These are phyloP conservation scores for Brachypodius melanocephalos DNA, from an alignment of 2,113 vertebrate species.

Conservation along the genomic window DNA sequence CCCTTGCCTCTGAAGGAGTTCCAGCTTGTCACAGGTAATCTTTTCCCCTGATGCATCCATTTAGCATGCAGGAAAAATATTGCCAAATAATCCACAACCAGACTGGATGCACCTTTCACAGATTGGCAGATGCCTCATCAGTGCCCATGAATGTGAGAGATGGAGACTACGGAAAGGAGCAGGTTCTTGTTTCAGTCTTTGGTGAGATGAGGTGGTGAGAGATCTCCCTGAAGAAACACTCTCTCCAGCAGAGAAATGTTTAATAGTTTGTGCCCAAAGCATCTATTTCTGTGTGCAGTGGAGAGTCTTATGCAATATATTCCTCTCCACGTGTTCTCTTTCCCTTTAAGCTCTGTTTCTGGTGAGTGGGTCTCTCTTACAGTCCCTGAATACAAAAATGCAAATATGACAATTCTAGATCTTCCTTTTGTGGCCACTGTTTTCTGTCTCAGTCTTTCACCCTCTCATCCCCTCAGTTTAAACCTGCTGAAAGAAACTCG, in stretches of 20 bases:
- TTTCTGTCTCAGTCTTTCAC: neutral
- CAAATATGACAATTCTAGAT: neutral
- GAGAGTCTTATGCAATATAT: neutral
- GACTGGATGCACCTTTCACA: neutral
- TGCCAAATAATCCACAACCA: neutral
- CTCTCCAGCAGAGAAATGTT: neutral
- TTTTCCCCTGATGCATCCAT: neutral
- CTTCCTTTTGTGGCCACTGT: neutral
- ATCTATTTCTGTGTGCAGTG: neutral
- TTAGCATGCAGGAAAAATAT: neutral
- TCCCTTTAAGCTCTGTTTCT: neutral
- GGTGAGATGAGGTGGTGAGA: neutral
- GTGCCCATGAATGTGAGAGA: fast-evolving
- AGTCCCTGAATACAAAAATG: neutral
- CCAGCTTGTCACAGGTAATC: neutral
- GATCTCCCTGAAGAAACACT: neutral
- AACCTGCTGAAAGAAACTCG: neutral
- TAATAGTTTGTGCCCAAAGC: neutral
- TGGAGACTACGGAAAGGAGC: neutral
- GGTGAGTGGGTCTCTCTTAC: neutral
- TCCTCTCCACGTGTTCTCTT: neutral
- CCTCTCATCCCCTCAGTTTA: neutral
- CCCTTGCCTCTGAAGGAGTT: neutral
- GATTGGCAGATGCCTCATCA: neutral
- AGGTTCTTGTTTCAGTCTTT: neutral